Evolutionary conservation across 2,113 vertebrate species (phyloP), one percentile per base, ranked within the genome.

Genomic region (Malurus melanocephalus): DNA sequence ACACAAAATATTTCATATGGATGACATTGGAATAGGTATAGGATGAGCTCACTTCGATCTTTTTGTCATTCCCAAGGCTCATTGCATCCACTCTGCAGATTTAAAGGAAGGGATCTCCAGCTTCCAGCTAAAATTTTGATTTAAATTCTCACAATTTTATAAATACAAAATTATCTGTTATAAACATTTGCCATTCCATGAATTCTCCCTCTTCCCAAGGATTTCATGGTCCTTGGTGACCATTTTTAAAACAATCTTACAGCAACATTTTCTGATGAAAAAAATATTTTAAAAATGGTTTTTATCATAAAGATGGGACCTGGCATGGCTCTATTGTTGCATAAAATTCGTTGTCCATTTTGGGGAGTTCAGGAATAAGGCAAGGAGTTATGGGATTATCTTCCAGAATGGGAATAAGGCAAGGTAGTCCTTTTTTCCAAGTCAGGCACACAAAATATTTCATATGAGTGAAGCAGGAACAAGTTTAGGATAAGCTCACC

Each of bases 291-390:
- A 1, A 27, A 75, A 56, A 3, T 38, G 10, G 4, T 21, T 62
- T 59, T 2, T 48, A 56, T 14, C 23, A 7, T 30, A 12, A 79
- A 76, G 24, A 15, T 24, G 22, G 16, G 16, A 14, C 5, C 8
- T 40, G 8, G 23, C 7, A 20, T 35, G 14, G 3, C 2, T 26
- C 6, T n/a, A 28, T 3, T 4, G 5, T 4, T 14, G 5, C 12
- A 30, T 35, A 11, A 53, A 53, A 53, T 53, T n/a, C 18, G 13
- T 0, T 16, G 45, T 21, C 35, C 17, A 30, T 27, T 72, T 43
- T 19, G 9, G 21, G 49, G 23, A 52, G 3, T 17, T 30, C 51
- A 10, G 17, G 40, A 90, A 59, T 32, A 79, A 38, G 38, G 38
- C 38, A 38, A 38, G 38, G 38, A 35, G 13, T 12, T 17, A 17